A percentile compares a stretch with the other conserved stretches of the same genome.
These are phyloP conservation scores for Linepithema humile DNA, from an alignment of 1,140 invertebrate species.

Conservation along the genomic window DNA sequence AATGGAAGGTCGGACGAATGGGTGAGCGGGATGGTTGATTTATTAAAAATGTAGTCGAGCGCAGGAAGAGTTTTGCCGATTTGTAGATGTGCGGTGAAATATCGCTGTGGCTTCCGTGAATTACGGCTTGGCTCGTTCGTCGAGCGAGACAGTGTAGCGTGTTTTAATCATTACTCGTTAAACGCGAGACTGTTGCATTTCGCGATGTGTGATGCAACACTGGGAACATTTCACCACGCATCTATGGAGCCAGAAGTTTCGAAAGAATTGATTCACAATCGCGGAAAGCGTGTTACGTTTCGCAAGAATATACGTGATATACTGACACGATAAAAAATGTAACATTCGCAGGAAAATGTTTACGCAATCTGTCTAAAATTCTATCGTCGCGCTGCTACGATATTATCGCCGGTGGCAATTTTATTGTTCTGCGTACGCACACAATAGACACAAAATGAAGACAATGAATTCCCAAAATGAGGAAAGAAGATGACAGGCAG, in stretches of 20 bases:
- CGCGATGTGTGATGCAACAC: not conserved
- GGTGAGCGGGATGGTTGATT: slow-evolving; percentile 58
- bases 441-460: not conserved
- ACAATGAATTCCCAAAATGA: not conserved
- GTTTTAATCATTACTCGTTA: slow-evolving; percentile 28
- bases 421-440: not conserved
- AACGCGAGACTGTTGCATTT: slow-evolving; percentile 27
- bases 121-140: slow-evolving; percentile 12
- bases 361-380: not conserved
- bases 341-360: not conserved
- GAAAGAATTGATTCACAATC: not conserved
- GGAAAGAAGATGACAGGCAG: slow-evolving; percentile 13
- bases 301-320: too few species aligned
- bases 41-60: slow-evolving; percentile 49
- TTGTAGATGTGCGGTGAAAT: slow-evolving; percentile 18
- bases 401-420: not conserved
- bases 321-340: not conserved
- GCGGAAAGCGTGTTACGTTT: too few species aligned
- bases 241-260: not conserved
- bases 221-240: not conserved
- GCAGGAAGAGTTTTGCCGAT: slow-evolving; percentile 32
- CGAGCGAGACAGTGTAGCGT: slow-evolving; percentile 15
- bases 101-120: slow-evolving; percentile 22
- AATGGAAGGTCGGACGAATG: slow-evolving; percentile 25
- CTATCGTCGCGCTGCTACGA: not conserved